A percentile compares a stretch with the other conserved stretches of the same genome.
These are phyloP conservation scores for Falco peregrinus DNA, from an alignment of 2,797 vertebrate genomes.

Conservation along the genomic window DNA sequence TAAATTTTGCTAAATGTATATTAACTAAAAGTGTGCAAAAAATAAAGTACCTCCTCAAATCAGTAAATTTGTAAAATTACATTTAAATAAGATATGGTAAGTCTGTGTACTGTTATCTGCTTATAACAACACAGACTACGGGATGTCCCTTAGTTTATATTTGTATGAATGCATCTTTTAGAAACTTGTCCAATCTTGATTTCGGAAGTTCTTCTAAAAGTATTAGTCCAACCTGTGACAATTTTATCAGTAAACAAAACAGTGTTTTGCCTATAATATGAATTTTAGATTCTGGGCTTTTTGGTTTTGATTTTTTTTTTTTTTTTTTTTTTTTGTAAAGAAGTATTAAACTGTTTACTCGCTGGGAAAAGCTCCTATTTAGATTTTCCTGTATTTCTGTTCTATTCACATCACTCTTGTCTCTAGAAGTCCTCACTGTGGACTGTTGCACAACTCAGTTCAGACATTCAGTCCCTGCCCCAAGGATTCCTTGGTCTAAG, in stretches of 20 bases:
- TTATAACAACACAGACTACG: neutral
- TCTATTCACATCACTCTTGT: neutral
- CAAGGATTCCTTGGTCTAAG: slow-evolving; percentile 51
- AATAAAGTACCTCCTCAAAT: neutral
- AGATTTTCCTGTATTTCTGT: neutral
- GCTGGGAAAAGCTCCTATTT: neutral
- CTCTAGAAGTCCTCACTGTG: neutral
- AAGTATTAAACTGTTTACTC: neutral
- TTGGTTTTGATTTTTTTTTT: neutral
- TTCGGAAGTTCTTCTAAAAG: neutral
- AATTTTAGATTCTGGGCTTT: neutral
- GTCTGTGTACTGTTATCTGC: neutral
- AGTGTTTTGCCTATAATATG: neutral
- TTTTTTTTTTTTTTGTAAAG: neutral
- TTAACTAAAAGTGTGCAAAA: neutral
- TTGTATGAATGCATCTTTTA: neutral
- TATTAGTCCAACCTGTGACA: neutral
- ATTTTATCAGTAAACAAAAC: neutral
- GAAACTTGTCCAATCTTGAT: neutral
- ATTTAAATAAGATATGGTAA: neutral
- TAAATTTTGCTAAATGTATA: neutral
- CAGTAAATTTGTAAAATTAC: neutral
- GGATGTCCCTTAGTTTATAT: neutral
- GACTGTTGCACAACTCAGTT: neutral
- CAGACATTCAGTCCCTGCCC: slow-evolving; percentile 13